These are phyloP conservation scores for Aphelenchoides bicaudatus DNA, from an alignment of 2,888 invertebrate genomes.

Conservation along the genomic window DNA sequence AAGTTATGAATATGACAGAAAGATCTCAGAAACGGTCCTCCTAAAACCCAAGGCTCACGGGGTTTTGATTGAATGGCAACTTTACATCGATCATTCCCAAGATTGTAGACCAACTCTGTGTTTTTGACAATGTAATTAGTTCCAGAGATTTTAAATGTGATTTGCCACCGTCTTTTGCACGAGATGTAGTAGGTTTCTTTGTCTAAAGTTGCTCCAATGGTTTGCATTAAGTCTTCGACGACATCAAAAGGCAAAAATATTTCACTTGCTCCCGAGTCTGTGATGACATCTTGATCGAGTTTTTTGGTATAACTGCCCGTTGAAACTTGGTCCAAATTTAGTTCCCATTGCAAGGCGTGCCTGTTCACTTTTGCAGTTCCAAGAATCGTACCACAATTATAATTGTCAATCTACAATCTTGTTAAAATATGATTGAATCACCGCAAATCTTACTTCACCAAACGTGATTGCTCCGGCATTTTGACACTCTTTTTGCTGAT, in stretches of 20 bases:
- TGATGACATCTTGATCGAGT: neutral
- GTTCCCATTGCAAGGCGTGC: neutral
- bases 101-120: neutral
- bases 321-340: too few relatives aligned
- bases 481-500: neutral
- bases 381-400: neutral
- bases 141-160: neutral
- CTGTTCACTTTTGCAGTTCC: neutral
- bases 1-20: conserved; percentile 22
- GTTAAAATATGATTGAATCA: too few relatives aligned
- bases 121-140: neutral
- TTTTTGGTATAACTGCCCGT: too few relatives aligned
- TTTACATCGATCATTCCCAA: conserved; percentile 11
- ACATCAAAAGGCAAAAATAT: conserved; percentile 3
- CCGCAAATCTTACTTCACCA: too few relatives aligned
- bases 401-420: neutral
- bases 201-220: conserved; percentile 2
- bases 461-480: conserved; percentile 1
- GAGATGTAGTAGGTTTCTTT: neutral
- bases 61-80: neutral
- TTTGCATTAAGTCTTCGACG: neutral
- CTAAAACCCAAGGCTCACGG: neutral
- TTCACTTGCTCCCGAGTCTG: neutral
- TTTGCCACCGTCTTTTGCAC: conserved; percentile 5
- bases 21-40: conserved; percentile 1